Conservation (phyloP, 2,797 vertebrate species). For the Leuciscus waleckii region DNA sequence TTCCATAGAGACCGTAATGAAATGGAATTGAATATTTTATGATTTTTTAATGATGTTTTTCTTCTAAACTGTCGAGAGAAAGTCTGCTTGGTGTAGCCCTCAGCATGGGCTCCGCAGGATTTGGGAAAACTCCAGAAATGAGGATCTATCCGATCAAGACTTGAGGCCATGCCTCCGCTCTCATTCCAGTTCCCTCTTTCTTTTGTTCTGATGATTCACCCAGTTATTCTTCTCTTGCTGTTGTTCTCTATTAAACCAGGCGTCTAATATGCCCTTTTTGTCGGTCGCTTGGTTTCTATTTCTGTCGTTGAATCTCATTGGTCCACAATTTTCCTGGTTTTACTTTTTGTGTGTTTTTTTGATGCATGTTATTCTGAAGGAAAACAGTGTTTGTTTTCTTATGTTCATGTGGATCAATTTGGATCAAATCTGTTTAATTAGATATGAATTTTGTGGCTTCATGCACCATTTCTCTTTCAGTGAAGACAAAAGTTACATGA, state of each 20-base stretch:
- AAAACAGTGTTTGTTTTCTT: background rate
- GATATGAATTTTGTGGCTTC: background rate
- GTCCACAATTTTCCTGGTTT: background rate
- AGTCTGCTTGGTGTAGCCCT: slow-evolving; percentile 30
- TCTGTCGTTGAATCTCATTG: background rate
- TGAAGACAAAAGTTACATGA: background rate
- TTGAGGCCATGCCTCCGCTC: slow-evolving; percentile 36
- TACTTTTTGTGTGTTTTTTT: background rate
- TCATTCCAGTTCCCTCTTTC: background rate
- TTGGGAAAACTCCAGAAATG: slow-evolving; percentile 56
- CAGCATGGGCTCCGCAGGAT: slow-evolving; percentile 46
- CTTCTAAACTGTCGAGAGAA: slow-evolving; percentile 61
- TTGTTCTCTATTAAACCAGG: slow-evolving; percentile 12
- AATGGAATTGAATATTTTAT: slow-evolving; percentile 67
- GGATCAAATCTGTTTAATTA: background rate
- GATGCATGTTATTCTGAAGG: background rate
- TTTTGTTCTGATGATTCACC: background rate
- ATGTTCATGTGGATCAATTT: background rate
- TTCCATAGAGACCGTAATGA: slow-evolving; percentile 63
- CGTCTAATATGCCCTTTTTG: slow-evolving; percentile 7
- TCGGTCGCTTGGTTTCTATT: background rate
- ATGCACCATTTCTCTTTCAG: background rate
- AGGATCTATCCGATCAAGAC: slow-evolving; percentile 45
- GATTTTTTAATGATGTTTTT: slow-evolving; percentile 68
- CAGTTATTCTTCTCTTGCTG: slow-evolving; percentile 17